Evolutionary conservation across 2,113 vertebrate species (phyloP), one percentile per base, ranked within the genome.

Genomic region (Dendropsophus ebraccatus): DNA sequence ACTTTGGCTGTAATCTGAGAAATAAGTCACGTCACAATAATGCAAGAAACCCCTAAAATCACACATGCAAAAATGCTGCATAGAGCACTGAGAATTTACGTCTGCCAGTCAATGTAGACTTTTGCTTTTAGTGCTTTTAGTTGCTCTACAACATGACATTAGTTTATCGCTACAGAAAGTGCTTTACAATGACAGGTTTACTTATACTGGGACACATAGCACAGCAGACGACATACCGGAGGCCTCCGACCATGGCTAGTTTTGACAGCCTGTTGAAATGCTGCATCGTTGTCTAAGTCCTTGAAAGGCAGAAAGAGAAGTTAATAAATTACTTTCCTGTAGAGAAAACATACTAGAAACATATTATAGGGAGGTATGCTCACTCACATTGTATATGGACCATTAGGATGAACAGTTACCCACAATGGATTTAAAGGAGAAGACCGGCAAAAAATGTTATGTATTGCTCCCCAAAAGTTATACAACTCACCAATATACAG

Each of bases 191-290:
- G 8, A 23, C 54, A 56, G 8, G 8, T 56, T 4, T 56, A 21
- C 4, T 56, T 4, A 54, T 19, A 56, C 1, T 58, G 52, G 4
- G 21, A 58, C 9, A 23, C 4, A 9, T 2, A 23, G 2, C 49
- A 17, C 10, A 32, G 28, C 5, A 62, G 85, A 62, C 67, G 72
- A 93, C 95, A 95, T 92, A 99, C 98, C 70, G 96, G 95, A 47
- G 95, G 96, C 92, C 96, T 96, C 94, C 97, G 96, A 88, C 97
- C 97, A 93, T 99, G 95, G 91, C 97, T 99, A 35, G 97, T 98
- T 90, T 92, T 95, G 45, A 97, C 94, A 73, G 97, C 97, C 90
- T 97, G 96, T 89, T 99, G 97, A 94, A 99, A 98, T 86, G 91
- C 97, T 32, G 85, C 87, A 89, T 99, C 98, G 90, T 98, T 99